A percentile compares a stretch with the other conserved stretches of the same genome.
These are phyloP conservation scores for Drosophila lutescens DNA, from an alignment of 2,888 invertebrate genomes.

Conservation along the genomic window DNA sequence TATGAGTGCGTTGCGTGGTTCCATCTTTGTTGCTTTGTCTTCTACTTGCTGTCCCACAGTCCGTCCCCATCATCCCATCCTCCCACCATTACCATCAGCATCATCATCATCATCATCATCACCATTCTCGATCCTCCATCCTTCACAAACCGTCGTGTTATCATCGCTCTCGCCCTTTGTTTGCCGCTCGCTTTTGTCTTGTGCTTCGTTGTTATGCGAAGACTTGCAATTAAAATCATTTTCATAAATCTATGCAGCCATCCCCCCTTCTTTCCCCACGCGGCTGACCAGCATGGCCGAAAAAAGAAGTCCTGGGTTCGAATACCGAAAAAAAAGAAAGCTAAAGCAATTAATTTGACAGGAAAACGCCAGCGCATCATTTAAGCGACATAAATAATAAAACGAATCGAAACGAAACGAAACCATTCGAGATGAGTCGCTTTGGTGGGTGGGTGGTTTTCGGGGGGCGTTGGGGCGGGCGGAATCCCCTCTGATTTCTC, in stretches of 20 bases:
- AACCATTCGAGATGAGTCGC: constrained; percentile 36
- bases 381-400: constrained; percentile 64
- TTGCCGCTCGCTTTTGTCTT: constrained; percentile 36
- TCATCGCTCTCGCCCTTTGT: constrained; percentile 53
- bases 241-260: constrained; percentile 60
- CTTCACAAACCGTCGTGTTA: constrained; percentile 12
- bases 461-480: neutral
- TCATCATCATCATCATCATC: constrained; percentile 14
- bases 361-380: constrained; percentile 67
- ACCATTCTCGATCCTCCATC: constrained; percentile 22
- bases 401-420: constrained; percentile 13
- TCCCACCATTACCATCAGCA: constrained; percentile 3
- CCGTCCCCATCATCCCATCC: constrained; percentile 11
- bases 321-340: constrained; percentile 31
- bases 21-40: constrained; percentile 36
- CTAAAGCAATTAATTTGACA: constrained; percentile 65
- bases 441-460: constrained; percentile 7
- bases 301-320: constrained; percentile 8
- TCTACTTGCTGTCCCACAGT: neutral
- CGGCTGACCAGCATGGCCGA: neutral
- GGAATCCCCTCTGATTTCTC: constrained; percentile 20
- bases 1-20: constrained; percentile 35
- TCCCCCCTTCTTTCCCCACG: neutral
- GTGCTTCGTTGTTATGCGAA: constrained; percentile 22
- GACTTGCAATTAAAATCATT: constrained; percentile 55